Evolutionary conservation across 1,140 invertebrate genomes (phyloP).

Genomic region (Archegozetes longisetosus): DNA sequence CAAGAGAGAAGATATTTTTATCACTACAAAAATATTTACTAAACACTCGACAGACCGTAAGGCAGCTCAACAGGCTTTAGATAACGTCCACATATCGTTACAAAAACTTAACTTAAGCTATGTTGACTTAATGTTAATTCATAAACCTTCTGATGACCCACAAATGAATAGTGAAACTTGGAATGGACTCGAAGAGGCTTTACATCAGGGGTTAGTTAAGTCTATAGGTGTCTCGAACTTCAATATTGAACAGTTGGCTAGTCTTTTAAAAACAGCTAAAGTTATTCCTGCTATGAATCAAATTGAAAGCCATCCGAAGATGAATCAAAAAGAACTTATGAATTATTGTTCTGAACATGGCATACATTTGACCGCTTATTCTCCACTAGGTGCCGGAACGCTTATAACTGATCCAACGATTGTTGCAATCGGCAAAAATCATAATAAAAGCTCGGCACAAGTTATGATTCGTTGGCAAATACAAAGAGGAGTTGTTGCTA

Average conservation of each 20-base stretch:
- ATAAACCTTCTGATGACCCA: conserved; percentile 52
- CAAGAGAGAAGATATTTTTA: no score
- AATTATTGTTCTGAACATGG: conserved; percentile 29
- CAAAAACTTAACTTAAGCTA: conserved; percentile 50
- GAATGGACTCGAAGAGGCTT: conserved; percentile 28
- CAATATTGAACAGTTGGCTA: conserved; percentile 70
- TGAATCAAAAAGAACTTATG: conserved; percentile 31
- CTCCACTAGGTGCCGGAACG: conserved; percentile 35
- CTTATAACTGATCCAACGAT: no score
- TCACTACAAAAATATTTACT: no score
- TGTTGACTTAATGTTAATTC: conserved; percentile 62
- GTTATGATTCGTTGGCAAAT: no score
- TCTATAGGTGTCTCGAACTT: conserved; percentile 30
- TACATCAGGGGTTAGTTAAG: conserved; percentile 42
- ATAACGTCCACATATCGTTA: conserved; percentile 44
- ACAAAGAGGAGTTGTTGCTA: no score
- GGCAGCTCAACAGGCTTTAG: conserved; percentile 40
- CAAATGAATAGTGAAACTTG: conserved; percentile 28
- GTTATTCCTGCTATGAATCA: conserved; percentile 50
- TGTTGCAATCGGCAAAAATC: no score
- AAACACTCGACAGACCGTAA: conserved; percentile 48
- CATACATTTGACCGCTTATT: conserved; percentile 33
- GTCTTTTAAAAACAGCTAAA: conserved; percentile 33
- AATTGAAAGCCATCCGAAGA: conserved; percentile 35
- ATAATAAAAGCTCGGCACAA: no score